Conservation (phyloP, 2,888 invertebrate species). For the Ectropis crepuscularia region DNA sequence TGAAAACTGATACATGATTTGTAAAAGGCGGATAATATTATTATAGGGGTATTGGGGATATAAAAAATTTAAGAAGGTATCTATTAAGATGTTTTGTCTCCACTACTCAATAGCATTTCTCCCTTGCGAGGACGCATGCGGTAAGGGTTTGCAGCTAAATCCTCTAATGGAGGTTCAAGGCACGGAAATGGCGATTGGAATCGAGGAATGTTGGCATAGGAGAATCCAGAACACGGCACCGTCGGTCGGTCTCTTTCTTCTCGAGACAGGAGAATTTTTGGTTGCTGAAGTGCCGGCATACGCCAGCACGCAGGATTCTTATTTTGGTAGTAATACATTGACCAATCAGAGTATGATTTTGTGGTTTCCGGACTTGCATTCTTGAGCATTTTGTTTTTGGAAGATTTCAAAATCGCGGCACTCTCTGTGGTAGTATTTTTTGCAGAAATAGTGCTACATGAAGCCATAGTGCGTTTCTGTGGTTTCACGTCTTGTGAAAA, state of each 20-base stretch:
- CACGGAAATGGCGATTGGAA: neutral
- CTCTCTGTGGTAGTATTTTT: conserved; percentile 5
- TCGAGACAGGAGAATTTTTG: conserved; percentile 1
- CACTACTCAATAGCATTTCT: neutral
- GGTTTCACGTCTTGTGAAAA: conserved; percentile 26
- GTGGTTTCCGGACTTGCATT: no score
- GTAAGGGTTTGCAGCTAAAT: neutral
- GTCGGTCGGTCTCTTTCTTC: neutral
- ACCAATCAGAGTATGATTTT: neutral
- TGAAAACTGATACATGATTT: no score
- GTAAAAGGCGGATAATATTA: no score
- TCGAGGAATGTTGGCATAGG: neutral
- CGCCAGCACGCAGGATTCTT: neutral
- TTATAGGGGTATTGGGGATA: no score
- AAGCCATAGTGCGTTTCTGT: conserved; percentile 9
- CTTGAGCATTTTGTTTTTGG: neutral
- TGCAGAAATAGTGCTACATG: neutral
- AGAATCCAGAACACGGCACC: conserved; percentile 3
- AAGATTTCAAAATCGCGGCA: neutral
- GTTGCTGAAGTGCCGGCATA: neutral
- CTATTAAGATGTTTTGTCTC: neutral
- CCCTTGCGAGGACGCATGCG: neutral
- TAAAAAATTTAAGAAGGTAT: neutral
- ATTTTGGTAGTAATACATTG: conserved; percentile 1
- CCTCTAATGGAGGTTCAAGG: neutral